Evolutionary conservation across 2,113 vertebrate species (phyloP), one percentile per base, ranked within the genome.

Genomic region (Labeo rohita): DNA sequence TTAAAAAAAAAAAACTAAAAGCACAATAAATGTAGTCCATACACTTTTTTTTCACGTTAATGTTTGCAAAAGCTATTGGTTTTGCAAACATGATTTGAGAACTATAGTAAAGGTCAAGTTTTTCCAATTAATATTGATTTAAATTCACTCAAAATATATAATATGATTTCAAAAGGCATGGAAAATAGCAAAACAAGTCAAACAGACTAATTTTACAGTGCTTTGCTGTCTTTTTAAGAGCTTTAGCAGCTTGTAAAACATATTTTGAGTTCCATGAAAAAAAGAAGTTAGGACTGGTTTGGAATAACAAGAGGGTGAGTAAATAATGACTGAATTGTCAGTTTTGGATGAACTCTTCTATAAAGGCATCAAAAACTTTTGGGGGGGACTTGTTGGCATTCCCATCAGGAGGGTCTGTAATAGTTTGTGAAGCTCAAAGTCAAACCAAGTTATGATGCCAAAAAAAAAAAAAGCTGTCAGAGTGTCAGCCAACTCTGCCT

Each of bases 401-500:
- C 76, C 52, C 36, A n/a, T n/a, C 18, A 45, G 59, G 79, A 28
- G 72, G 72, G 21, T 49, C 21, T 49, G n/a, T 66, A 4, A 21
- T 28, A 81, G 6, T 65, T 80, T 49, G 56, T 78, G 39, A 39
- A 47, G 59, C 15, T 80, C 79, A 81, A 81, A 66, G 79, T 81
- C 59, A 81, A 49, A n/a, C 15, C 8, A 81, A 49, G 7, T 28
- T 80, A 10, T 5, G 59, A 49, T 65, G 79, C 79, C 79, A 65
- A 65, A 65, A n/a, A 47, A 21, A 73, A 66, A 36, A 72, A 72
- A 72, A 43, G 6, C 73, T 75, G 73, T 75, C 45, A 65, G 61
- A 80, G n/a, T 18, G 59, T 80, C 43, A 80, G 59, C 79, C 79
- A 80, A 49, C 59, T 80, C 59, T 80, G n/a, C 59, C 59, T 63